A percentile compares a stretch with the other conserved stretches of the same genome.
phyloP scores from a whole-genome alignment of 2,888 invertebrate genomes.

The Frankliniella intonsa region DNA sequence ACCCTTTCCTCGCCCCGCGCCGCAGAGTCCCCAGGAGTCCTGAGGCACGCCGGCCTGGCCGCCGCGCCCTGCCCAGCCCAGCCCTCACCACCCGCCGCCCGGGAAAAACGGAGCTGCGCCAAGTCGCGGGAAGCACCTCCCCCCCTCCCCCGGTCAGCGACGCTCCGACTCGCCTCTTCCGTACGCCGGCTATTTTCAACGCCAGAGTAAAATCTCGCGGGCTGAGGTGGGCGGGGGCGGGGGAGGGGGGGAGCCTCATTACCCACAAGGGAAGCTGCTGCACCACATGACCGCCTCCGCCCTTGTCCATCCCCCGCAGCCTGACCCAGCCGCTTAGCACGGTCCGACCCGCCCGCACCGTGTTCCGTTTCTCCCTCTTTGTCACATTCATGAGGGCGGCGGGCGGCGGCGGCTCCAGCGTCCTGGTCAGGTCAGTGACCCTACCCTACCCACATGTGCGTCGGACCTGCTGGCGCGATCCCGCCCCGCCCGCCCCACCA shows the following conservation, averaged over 20 bases:
- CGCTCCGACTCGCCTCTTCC: not conserved
- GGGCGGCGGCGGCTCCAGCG: too few species aligned
- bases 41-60: too few species aligned
- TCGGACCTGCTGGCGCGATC: not conserved
- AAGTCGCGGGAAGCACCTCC: not conserved
- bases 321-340: not conserved
- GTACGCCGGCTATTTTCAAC: slow-evolving; percentile 13
- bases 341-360: too few species aligned
- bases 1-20: too few species aligned
- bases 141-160: not conserved
- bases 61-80: slow-evolving; percentile 56
- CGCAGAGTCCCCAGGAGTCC: too few species aligned
- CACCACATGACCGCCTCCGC: too few species aligned
- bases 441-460: too few species aligned
- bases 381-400: too few species aligned
- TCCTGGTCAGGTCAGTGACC: too few species aligned
- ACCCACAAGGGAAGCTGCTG: too few species aligned
- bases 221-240: not conserved
- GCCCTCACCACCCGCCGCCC: slow-evolving; percentile 48
- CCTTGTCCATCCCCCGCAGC: too few species aligned
- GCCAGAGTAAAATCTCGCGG: slow-evolving; percentile 6
- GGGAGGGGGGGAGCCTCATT: not conserved
- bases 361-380: too few species aligned
- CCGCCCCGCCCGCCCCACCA: not conserved
- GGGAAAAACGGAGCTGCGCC: slow-evolving; percentile 42